Conservation (phyloP, 2,113 vertebrate genomes). For the Chaetura pelagica region DNA sequence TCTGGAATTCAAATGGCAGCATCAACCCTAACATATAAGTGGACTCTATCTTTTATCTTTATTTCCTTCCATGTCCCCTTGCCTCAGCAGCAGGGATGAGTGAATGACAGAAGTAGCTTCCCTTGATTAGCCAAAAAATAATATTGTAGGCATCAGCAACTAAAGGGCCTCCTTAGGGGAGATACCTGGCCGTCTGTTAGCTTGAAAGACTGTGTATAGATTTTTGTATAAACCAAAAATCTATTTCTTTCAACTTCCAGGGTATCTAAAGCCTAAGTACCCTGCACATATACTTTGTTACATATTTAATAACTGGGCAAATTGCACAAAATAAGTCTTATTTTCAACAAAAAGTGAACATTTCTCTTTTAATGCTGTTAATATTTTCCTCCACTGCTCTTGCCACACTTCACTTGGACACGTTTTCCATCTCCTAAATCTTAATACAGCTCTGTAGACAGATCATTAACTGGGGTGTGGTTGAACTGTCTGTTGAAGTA, state of each 20-base stretch:
- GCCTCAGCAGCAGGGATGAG: neutral
- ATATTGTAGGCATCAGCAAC: neutral
- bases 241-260: conserved; percentile 51
- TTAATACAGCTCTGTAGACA: neutral
- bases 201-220: conserved; percentile 47
- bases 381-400: neutral
- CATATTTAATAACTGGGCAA: neutral
- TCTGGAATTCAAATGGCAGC: conserved; percentile 1
- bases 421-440: neutral
- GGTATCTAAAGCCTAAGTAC: conserved; percentile 25
- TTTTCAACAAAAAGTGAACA: conserved; percentile 48
- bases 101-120: neutral
- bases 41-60: neutral
- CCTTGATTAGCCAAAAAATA: conserved; percentile 36
- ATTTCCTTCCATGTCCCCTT: neutral
- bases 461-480: neutral
- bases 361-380: conserved; percentile 1
- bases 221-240: neutral
- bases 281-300: neutral
- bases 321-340: conserved; percentile 38
- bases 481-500: neutral
- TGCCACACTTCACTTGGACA: neutral
- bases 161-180: neutral
- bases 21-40: neutral
- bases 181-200: conserved; percentile 2